Conservation (phyloP, 35 echinoderm and acorn worm genomes). For the Holothuria glaberrima region DNA sequence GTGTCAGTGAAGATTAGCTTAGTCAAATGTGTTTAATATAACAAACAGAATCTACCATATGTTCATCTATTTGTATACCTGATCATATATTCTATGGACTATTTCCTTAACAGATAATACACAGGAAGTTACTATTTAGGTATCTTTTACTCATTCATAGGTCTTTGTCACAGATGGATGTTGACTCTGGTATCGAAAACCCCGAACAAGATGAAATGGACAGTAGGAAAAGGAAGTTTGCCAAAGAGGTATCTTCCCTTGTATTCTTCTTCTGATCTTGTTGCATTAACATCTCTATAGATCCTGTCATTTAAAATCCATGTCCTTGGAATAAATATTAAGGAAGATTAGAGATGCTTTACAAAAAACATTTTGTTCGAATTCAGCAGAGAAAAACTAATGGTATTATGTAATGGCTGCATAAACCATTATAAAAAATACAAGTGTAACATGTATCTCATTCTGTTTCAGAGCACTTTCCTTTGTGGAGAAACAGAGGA, state of each 20-base stretch:
- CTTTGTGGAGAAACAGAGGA: slow-evolving; percentile 75
- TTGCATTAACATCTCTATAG: too few relatives aligned
- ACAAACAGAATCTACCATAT: too few relatives aligned
- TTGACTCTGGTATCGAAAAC: slow-evolving; percentile 97
- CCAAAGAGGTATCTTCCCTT: slow-evolving; percentile 68
- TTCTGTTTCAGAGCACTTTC: slow-evolving; percentile 23
- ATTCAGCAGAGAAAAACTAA: not conserved
- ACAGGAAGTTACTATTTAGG: slow-evolving; percentile 11
- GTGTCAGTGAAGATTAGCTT: too few relatives aligned
- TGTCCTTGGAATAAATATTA: too few relatives aligned
- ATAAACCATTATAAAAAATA: not conserved
- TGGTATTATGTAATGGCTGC: not conserved
- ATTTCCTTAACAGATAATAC: not conserved
- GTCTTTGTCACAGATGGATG: slow-evolving; percentile 93
- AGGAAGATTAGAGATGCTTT: too few relatives aligned
- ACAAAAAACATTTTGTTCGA: too few relatives aligned
- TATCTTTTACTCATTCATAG: slow-evolving; percentile 48
- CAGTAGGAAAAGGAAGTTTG: slow-evolving; percentile 67
- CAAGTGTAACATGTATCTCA: not conserved
- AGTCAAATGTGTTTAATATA: too few relatives aligned
- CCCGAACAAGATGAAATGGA: slow-evolving; percentile 84
- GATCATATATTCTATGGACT: too few relatives aligned
- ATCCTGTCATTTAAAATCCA: too few relatives aligned
- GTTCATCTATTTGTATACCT: not conserved
- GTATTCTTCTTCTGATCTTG: not conserved